Evolutionary conservation across 2,113 vertebrate genomes (phyloP), one percentile per base, ranked within the genome.

Genomic region (Abramis brama): DNA sequence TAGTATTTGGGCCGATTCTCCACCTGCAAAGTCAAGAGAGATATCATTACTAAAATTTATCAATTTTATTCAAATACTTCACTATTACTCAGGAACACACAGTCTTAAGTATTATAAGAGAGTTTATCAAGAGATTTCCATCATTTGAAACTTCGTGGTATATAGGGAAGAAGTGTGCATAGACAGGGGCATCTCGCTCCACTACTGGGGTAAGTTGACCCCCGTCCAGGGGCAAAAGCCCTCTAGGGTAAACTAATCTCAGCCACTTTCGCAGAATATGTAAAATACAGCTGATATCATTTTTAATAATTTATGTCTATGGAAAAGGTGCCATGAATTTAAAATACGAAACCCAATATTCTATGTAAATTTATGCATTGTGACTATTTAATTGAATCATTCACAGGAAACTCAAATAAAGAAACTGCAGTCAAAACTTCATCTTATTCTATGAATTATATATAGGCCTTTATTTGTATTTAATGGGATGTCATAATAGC

Each of bases 1-100:
- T 99, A 99, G 93, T 99, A 98, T 93, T 99, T 99, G 77, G 98
- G 98, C 91, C 98, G 94, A 90, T 97, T 99, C 91, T 97, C 96
- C 90, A 98, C 97, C 98, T 99, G 89, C 89, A 88, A 87, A 64
- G 86, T 88, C 30, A 9, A 74, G 88, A 71, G 91, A 89, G 88
- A 86, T 36, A 57, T 57, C 70, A 23, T 50, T 75, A 47, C 3
- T 12, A 39, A 74, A 47, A 43, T 3, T 33, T 33, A 36, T 17
- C 2, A 36, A 36, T 21, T 68, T 59, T 0, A 62, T 62, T 4
- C 1, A 25, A 45, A 74, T 21, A 11, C 33, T 71, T 71, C 68
- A 23, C 23, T 21, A 71, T 71, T 71, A 43, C 3, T 25, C 39
- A 74, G 71, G 23, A 74, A 25, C 23, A 27, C 39, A 73, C 43